Evolutionary conservation across 2,888 invertebrate genomes (phyloP).

Genomic region (Amiota mariae): DNA sequence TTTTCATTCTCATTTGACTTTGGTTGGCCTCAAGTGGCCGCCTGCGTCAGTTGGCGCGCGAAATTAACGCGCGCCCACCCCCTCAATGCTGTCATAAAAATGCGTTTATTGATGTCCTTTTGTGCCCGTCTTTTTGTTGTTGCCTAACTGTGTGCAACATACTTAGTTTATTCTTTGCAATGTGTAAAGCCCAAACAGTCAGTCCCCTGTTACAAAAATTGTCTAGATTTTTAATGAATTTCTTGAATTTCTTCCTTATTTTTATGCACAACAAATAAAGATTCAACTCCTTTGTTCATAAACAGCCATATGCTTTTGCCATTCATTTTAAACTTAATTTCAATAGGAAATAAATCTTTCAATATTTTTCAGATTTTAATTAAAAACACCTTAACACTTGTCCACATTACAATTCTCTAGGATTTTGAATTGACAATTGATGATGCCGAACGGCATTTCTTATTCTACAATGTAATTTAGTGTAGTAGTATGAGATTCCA

Average conservation of each 20-base stretch:
- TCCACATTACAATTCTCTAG: no score
- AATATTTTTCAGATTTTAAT: slow-evolving; percentile 1
- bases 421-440: no score
- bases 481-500: neutral
- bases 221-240: no score
- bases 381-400: neutral
- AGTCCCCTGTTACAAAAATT: no score
- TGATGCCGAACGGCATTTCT: no score
- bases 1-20: neutral
- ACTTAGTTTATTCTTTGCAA: slow-evolving; percentile 34
- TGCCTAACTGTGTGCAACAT: no score
- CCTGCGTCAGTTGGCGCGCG: slow-evolving; percentile 30
- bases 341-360: neutral
- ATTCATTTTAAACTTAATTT: no score
- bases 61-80: slow-evolving; percentile 57
- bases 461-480: no score
- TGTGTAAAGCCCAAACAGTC: slow-evolving; percentile 43
- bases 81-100: slow-evolving; percentile 59
- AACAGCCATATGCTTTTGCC: slow-evolving; percentile 9
- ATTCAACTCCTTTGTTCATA: neutral
- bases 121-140: slow-evolving; percentile 34
- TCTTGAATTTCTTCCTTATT: slow-evolving; percentile 5
- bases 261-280: no score
- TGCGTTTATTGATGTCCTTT: slow-evolving; percentile 63
- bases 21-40: slow-evolving; percentile 18